phyloP scores from a whole-genome alignment of 2,113 vertebrate species.

The Picathartes gymnocephalus region DNA sequence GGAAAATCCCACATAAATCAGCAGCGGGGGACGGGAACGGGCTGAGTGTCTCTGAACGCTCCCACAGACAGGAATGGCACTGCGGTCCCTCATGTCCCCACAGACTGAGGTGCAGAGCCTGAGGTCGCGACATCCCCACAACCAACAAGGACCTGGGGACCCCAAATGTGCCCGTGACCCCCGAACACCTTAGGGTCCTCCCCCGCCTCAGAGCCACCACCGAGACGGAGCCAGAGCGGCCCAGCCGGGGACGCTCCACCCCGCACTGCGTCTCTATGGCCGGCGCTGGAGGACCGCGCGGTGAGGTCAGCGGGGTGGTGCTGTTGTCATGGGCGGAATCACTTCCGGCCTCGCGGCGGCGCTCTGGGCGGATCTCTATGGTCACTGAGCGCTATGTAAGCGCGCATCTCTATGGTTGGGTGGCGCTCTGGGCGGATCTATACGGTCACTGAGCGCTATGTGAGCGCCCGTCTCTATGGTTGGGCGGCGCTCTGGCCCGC shows the following conservation, averaged over 20 bases:
- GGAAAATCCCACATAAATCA: rapidly evolving
- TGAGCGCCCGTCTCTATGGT: background rate
- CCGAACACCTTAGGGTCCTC: background rate
- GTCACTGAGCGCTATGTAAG: background rate
- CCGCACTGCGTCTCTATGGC: background rate
- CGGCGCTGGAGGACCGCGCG: background rate
- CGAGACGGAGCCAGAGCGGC: background rate
- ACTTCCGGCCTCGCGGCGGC: background rate
- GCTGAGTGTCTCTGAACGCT: no score
- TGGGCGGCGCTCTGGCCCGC: constrained; percentile 1
- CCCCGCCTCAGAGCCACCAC: background rate
- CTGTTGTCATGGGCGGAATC: rapidly evolving
- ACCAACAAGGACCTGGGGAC: background rate
- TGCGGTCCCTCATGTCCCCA: background rate
- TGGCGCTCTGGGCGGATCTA: constrained; percentile 1
- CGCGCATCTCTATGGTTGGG: background rate
- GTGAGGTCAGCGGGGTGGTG: background rate
- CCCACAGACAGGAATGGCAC: no score
- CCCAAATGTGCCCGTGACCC: background rate
- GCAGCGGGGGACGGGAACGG: rapidly evolving
- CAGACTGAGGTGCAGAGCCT: no score
- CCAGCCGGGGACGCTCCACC: background rate
- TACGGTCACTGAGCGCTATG: background rate
- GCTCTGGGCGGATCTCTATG: background rate
- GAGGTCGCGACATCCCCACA: background rate